phyloP scores from a whole-genome alignment of 2,113 vertebrate species.

The Galbula dea region DNA sequence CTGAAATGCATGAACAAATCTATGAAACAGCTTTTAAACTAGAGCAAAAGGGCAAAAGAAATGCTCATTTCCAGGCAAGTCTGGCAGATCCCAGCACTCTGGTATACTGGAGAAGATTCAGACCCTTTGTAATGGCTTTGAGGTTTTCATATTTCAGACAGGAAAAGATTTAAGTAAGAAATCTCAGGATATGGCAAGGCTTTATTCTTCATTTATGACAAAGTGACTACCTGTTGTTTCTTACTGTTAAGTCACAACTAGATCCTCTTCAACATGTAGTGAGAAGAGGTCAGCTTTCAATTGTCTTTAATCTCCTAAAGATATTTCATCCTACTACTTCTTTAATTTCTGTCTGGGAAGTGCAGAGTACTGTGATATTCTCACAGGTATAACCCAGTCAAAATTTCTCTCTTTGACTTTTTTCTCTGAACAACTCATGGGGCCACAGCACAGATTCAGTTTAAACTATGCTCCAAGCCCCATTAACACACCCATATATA shows the following conservation, averaged over 20 bases:
- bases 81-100: background rate
- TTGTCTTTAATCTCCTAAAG: background rate
- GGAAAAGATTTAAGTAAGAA: background rate
- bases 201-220: background rate
- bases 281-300: background rate
- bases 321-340: background rate
- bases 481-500: background rate
- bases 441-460: background rate
- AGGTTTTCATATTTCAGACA: background rate
- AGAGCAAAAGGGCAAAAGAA: background rate
- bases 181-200: background rate
- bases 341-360: background rate
- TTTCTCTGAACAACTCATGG: background rate
- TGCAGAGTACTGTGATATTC: background rate
- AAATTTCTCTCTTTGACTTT: background rate
- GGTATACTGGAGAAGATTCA: background rate
- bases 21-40: background rate
- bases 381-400: rapidly evolving
- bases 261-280: background rate
- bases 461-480: background rate
- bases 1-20: background rate
- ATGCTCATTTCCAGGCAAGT: background rate
- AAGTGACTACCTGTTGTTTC: background rate
- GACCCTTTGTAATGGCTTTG: background rate
- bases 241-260: background rate